Evolutionary conservation across 2,888 invertebrate genomes (phyloP).

Genomic region (Hydraecia micacea): DNA sequence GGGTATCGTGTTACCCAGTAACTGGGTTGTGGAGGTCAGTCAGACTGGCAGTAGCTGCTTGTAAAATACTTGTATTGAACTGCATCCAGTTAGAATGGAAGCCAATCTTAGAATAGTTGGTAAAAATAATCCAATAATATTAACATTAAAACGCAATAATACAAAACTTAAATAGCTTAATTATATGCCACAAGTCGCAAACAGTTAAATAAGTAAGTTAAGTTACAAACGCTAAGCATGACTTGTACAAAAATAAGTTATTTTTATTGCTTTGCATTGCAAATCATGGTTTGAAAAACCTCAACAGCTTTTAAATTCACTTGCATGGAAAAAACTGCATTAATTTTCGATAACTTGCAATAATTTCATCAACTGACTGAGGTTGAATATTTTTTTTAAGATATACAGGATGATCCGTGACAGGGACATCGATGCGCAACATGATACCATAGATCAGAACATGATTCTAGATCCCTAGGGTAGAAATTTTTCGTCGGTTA

Average conservation of each 20-base stretch:
- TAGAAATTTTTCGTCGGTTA: no score
- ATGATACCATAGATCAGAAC: no score
- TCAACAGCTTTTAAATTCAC: constrained; percentile 26
- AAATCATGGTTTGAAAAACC: constrained; percentile 50
- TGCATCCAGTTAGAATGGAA: neutral
- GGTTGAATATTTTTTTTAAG: no score
- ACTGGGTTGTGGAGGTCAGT: no score
- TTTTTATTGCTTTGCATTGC: constrained; percentile 43
- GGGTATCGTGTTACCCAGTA: no score
- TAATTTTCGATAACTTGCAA: constrained; percentile 7
- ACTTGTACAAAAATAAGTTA: constrained; percentile 48
- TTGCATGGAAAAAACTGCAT: constrained; percentile 20
- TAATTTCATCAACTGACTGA: neutral
- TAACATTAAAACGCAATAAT: neutral
- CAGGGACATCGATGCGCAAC: no score
- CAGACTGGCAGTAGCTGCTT: no score
- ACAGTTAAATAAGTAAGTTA: constrained; percentile 14
- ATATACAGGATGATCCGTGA: no score
- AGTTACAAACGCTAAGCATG: constrained; percentile 43
- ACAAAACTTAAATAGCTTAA: constrained; percentile 20
- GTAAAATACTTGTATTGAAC: no score
- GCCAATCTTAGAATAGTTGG: neutral
- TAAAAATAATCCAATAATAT: neutral
- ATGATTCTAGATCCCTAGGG: no score
- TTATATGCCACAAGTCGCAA: constrained; percentile 42